Base-by-base conservation (phyloP, 2,113 vertebrate genomes). In the Megalops atlanticus region DNA sequence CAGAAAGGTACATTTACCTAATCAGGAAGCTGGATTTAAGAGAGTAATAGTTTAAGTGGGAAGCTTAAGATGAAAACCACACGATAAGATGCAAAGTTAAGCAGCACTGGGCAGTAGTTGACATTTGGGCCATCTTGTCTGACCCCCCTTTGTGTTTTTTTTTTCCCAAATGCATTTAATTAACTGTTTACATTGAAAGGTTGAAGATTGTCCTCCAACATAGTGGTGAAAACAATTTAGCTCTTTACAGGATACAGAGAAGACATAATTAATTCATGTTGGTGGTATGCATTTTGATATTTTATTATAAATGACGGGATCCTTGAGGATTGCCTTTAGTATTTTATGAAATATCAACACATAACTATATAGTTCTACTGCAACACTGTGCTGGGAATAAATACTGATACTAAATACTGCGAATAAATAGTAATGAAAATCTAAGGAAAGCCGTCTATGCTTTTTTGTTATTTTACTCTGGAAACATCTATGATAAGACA, bases 401-500 rank as follows among this genome's bases (percentile, higher is more conserved):
- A n/a, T n/a, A n/a, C n/a, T n/a, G n/a, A n/a, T n/a, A n/a, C n/a
- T n/a, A n/a, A n/a, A n/a, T n/a, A n/a, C n/a, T n/a, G n/a, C n/a
- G n/a, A n/a, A n/a, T n/a, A n/a, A n/a, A n/a, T n/a, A 1, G 21
- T 24, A 7, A 18, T 58, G n/a, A 31, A 64, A 64, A 24, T 27
- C 58, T n/a, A 33, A 35, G 43, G 31, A 35, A 40, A 36, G 14
- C 84, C 76, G 41, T 69, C 39, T 35, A 70, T 36, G 49, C 24
- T 52, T 74, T 75, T 69, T 87, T 24, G 80, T 81, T 73, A 41
- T 18, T 49, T 89, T 85, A 82, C 86, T 87, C 85, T 74, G 77
- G 82, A 80, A 80, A 86, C 69, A 84, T 78, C 76, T 78, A 36
- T 79, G 81, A 90, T 85, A 87, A 87, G 88, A 87, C 75, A 79